Conservation (phyloP, 2,888 invertebrate species). For the Drosophila meridiana region DNA sequence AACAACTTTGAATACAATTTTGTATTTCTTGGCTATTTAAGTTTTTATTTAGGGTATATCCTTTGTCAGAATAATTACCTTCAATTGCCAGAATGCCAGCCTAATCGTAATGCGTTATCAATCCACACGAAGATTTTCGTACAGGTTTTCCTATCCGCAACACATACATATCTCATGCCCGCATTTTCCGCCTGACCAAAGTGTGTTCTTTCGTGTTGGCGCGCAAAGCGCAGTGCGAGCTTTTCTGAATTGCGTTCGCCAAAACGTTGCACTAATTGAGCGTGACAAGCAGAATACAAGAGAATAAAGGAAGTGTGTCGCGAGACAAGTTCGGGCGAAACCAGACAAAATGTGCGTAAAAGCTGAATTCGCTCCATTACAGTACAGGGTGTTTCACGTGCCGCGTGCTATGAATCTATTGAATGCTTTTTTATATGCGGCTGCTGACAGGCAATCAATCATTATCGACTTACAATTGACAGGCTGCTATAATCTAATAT, state of each 20-base stretch:
- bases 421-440: background rate
- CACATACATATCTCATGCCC: background rate
- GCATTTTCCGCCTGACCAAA: background rate
- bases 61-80: background rate
- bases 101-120: background rate
- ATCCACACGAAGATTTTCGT: background rate
- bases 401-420: conserved; percentile 8
- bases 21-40: background rate
- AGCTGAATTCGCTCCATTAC: conserved; percentile 39
- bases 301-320: background rate
- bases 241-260: conserved; percentile 68
- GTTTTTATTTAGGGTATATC: background rate
- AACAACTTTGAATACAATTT: background rate
- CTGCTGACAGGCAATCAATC: conserved; percentile 36
- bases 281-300: conserved; percentile 25
- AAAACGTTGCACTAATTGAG: conserved; percentile 55
- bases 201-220: conserved; percentile 47
- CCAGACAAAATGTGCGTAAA: conserved; percentile 58
- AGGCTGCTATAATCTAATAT: background rate
- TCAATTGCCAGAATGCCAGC: background rate
- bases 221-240: conserved; percentile 52
- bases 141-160: background rate
- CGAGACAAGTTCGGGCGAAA: background rate
- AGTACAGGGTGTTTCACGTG: conserved; percentile 58
- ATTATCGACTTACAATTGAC: conserved; percentile 5